Base-by-base conservation (phyloP, 2,888 invertebrate genomes). In the Epinotia ramella region DNA sequence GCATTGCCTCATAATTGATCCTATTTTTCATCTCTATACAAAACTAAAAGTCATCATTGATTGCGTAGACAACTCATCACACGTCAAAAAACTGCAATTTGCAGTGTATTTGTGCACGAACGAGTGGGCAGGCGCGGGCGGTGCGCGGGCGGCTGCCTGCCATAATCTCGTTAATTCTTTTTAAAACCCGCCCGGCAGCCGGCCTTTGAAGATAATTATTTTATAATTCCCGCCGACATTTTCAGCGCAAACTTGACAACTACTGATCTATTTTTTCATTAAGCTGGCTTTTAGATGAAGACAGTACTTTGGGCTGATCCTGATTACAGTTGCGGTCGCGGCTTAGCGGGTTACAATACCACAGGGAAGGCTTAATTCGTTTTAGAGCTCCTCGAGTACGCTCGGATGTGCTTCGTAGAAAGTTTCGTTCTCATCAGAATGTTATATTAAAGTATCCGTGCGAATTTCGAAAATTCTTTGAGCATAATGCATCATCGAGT, bases 141-240 rank as follows among this genome's bases (percentile, higher is more conserved):
- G 65, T 6, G 65, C 65, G 65, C 24, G 24, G 24, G 53, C 24
- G n/a, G 53, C 3, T 6, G 18, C 53, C 3, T 6, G 18, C 53
- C 56, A 56, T 72, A 71, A 71, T 63, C 71, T 72, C 40, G 56
- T 72, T 72, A 72, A 72, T 72, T 64, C 64, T 40, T 72, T 72
- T 72, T 72, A 57, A 71, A 65, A 57, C 20, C 28, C 18, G 57
- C 59, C 59, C 24, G 24, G 24, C 24, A 28, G 56, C 44, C 40
- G 33, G 65, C 59, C 65, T 65, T 65, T 73, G 65, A 46, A 46
- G 72, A 73, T 60, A 69, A 69, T 72, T 65, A 73, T 65, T 73
- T 65, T 28, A 24, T 62, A 62, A 70, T 70, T 70, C 60, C 60
- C 44, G 46, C 56, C n/a, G 28, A 57, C 44, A 72, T 18, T 9